A percentile compares a stretch with the other conserved stretches of the same genome.
phyloP scores from a whole-genome alignment of 1,140 invertebrate genomes.

The Leptestheria dahalacensis region DNA sequence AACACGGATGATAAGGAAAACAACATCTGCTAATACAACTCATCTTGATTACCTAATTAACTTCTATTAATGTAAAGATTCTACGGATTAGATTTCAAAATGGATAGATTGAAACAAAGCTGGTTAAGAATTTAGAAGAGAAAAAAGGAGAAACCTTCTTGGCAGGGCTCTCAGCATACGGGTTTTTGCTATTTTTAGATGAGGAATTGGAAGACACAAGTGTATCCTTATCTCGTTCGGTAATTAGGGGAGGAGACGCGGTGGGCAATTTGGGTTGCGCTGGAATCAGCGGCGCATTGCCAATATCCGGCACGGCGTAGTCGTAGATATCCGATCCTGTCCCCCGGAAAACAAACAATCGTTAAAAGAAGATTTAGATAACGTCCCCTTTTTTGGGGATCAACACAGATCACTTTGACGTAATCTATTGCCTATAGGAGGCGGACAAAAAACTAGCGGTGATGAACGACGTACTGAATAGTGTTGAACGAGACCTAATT shows the following conservation, averaged over 20 bases:
- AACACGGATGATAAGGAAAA: too few relatives aligned
- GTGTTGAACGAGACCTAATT: too few relatives aligned
- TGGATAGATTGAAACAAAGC: too few relatives aligned
- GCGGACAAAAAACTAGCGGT: too few relatives aligned
- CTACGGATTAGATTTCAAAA: too few relatives aligned
- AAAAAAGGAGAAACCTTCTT: slow-evolving; percentile 27
- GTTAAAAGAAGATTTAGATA: slow-evolving; percentile 2
- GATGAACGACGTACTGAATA: too few relatives aligned
- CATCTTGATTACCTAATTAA: too few relatives aligned
- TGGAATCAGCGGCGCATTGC: slow-evolving; percentile 26
- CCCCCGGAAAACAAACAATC: slow-evolving; percentile 4
- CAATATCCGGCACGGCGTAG: slow-evolving; percentile 55
- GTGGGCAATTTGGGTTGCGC: slow-evolving; percentile 21
- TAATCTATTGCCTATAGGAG: too few relatives aligned
- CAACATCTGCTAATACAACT: too few relatives aligned
- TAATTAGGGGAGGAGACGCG: slow-evolving; percentile 15
- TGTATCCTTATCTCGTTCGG: slow-evolving; percentile 31
- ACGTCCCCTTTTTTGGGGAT: not conserved
- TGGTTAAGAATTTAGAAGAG: not conserved
- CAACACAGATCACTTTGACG: too few relatives aligned
- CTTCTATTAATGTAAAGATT: too few relatives aligned
- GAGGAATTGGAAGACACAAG: slow-evolving; percentile 32
- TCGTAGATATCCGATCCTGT: slow-evolving; percentile 41
- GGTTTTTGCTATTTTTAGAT: slow-evolving; percentile 26
- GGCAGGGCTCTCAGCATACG: slow-evolving; percentile 24